Base-by-base conservation (phyloP, 92 coral and sea anemone genomes). In the Porites cylindrica region DNA sequence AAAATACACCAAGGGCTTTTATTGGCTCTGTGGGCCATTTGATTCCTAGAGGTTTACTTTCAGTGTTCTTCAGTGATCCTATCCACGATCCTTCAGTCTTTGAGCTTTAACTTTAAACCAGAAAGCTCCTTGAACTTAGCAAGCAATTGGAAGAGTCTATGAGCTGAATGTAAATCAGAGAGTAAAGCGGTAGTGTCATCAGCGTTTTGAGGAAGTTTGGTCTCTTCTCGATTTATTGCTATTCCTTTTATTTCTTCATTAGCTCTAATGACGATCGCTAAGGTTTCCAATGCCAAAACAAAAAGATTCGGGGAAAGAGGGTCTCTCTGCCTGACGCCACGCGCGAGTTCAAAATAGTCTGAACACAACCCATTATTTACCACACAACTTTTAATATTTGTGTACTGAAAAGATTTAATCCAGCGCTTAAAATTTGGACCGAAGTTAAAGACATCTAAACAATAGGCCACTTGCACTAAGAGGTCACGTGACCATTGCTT, bases 141-240 rank as follows among this genome's bases (percentile, higher is more conserved):
- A 52, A 76, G 56, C 80, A 76, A 76, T 58, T 76, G 80, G 56
- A 76, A 76, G 56, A 52, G 80, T 76, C 56, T 76, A 76, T 76
- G 29, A 38, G 7, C 1, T 24, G 78, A 74, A 2, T 74, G 63
- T 74, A 32, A 16, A 74, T 52, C 62, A 74, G 63, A 74, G 78
- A 74, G 78, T 47, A 74, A 19, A 10, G 38, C 61, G 10, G 61
- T 74, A 1, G 78, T 74, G 51, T 74, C 78, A 21, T 74, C 78
- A 19, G 78, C 78, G 51, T 74, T 52, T 70, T 26, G 13, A 56
- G 32, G 3, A 29, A 29, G 32, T 29, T 29, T 29, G 32, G 32
- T 72, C 47, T 72, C 66, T 62, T 62, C 16, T 62, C 66, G 66
- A 43, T 72, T 56, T 3, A 72, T 72, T 29, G n/a, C 77, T 8